Base-by-base conservation (phyloP, 2,797 vertebrate species). In the Carapus acus region DNA sequence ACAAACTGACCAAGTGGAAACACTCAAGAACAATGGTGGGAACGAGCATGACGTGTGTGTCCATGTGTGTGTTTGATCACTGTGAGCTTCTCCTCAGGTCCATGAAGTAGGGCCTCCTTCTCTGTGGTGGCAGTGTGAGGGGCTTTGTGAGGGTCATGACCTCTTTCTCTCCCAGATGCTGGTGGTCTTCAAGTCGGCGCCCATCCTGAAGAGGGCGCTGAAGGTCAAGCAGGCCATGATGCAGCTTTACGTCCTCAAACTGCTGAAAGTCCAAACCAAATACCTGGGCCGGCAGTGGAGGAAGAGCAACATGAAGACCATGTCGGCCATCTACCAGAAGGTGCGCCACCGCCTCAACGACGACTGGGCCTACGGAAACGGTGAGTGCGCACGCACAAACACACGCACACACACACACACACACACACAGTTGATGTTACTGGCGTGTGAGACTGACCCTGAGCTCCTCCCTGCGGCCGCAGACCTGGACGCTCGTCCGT, bases 231-330 rank as follows among this genome's bases (percentile, higher is more conserved):
- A 97, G 78, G 96, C 95, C 69, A 97, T 94, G 93, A 91, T 99
- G 88, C 96, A 99, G 77, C 89, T 99, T 1, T 99, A 98, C 0
- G 91, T 97, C 43, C 88, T 99, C 40, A 98, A 96, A 59, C 90
- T 99, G 43, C 82, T 98, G 38, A 99, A 99, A 78, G 91, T 97
- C 54, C 95, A 99, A 84, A 97, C 96, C 69, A 98, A 99, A 71
- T 98, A 97, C 74, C 82, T 99, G 49, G 96, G 96, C 0, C 89
- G 96, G 2, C 95, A 99, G 76, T 99, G 95, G 96, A 91, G 96
- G 63, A 99, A 99, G 76, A 98, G 94, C 88, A 99, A 98, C 88
- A 99, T 98, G 96, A 99, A 99, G 67, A 98, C 95, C 54, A 98
- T 98, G 93, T 98, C 95, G 0, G 94, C 96, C 74, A 97, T 98